These are phyloP conservation scores for Poeciliopsis infans DNA, from an alignment of 2,797 vertebrate genomes.

Conservation along the genomic window DNA sequence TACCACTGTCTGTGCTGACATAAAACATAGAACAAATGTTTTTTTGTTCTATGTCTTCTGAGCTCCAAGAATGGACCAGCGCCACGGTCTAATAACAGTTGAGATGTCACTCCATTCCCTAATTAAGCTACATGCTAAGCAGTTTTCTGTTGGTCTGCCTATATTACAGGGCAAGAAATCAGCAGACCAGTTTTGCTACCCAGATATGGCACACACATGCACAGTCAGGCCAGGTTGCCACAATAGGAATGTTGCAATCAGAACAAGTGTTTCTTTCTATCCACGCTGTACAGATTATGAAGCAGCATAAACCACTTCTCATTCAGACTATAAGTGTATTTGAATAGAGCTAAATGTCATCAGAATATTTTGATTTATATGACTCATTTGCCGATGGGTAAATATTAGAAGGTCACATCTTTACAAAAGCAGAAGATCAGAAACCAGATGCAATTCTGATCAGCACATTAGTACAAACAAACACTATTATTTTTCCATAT, in stretches of 20 bases:
- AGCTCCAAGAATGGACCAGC: too few relatives aligned
- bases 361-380: neutral
- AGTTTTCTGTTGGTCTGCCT: neutral
- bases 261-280: neutral
- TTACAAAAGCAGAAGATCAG: neutral
- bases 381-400: neutral
- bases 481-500: conserved; percentile 34
- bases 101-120: neutral
- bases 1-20: too few relatives aligned
- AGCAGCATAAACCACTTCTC: neutral
- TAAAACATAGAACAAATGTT: too few relatives aligned
- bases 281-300: neutral
- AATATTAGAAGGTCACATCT: neutral
- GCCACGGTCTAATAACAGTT: too few relatives aligned
- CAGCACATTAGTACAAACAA: conserved; percentile 30
- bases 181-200: neutral
- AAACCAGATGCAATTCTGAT: neutral
- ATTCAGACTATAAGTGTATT: neutral
- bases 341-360: neutral
- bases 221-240: neutral
- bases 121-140: neutral
- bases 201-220: neutral
- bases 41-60: too few relatives aligned
- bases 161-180: neutral
- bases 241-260: neutral